Percentiles rank a stretch among this genome's conserved stretches.
phyloP scores from a whole-genome alignment of 2,113 vertebrate species.

The Castor canadensis region DNA sequence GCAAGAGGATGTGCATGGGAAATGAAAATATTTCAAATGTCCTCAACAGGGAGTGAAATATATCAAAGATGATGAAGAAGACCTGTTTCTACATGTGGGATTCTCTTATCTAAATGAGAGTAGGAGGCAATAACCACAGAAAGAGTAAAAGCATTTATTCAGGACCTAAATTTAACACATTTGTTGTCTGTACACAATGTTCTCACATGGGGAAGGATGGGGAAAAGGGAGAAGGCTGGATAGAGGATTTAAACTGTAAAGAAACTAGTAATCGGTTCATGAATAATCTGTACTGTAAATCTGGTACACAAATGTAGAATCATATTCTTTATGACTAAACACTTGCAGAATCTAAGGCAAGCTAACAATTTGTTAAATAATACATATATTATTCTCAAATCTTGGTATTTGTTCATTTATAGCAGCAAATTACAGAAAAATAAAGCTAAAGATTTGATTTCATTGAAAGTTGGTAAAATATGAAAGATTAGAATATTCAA shows the following conservation, averaged over 20 bases:
- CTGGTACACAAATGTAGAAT: neutral
- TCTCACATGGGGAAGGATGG: neutral
- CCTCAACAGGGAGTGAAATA: neutral
- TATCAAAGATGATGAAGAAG: neutral
- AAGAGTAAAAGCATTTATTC: neutral
- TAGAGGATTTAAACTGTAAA: neutral
- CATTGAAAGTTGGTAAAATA: conserved; percentile 25
- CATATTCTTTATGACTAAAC: neutral
- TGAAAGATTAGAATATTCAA: neutral
- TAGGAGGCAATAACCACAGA: neutral
- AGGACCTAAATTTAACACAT: neutral
- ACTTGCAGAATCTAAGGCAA: conserved; percentile 9
- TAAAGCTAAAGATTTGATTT: conserved; percentile 7
- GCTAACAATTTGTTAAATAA: neutral
- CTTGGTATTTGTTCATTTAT: conserved; percentile 15
- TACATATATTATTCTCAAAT: neutral
- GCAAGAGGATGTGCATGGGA: neutral
- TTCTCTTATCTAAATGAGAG: neutral
- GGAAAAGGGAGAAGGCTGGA: neutral
- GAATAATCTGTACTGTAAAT: neutral
- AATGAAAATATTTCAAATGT: neutral
- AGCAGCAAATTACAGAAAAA: neutral
- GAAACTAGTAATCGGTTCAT: neutral
- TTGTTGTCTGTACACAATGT: neutral
- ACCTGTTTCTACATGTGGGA: neutral